phyloP scores from a whole-genome alignment of 2,113 vertebrate genomes.

The Neotragus moschatus region DNA sequence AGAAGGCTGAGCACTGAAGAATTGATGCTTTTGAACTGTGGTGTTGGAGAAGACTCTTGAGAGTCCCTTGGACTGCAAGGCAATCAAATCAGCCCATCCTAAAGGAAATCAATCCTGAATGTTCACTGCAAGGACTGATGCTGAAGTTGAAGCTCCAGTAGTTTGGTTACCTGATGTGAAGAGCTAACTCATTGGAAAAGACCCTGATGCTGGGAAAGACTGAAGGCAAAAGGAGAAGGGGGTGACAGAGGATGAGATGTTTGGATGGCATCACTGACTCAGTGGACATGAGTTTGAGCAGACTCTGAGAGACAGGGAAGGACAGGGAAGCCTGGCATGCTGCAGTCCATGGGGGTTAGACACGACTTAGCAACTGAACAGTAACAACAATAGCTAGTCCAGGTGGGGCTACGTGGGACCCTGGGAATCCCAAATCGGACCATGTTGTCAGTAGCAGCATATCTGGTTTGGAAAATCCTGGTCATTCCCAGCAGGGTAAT shows the following conservation, averaged over 20 bases:
- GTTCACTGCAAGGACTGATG: background rate
- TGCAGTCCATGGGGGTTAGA: background rate
- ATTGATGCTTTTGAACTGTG: background rate
- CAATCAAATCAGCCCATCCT: background rate
- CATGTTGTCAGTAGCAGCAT: background rate
- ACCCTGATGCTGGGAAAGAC: background rate
- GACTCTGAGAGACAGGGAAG: background rate
- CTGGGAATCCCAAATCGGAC: background rate
- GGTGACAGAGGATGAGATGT: background rate
- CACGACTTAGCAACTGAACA: background rate
- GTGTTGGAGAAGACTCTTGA: background rate
- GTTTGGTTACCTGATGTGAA: background rate
- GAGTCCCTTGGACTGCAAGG: background rate
- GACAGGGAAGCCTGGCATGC: background rate
- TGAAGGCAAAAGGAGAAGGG: background rate
- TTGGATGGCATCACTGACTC: background rate
- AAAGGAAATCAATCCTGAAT: background rate
- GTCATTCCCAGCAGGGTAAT: background rate
- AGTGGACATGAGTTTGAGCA: background rate
- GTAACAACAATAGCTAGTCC: background rate
- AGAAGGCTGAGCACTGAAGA: background rate
- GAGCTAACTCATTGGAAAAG: background rate
- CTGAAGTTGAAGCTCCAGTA: background rate
- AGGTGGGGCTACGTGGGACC: rapidly evolving
- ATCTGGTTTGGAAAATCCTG: background rate